A percentile compares a stretch with the other conserved stretches of the same genome.
phyloP scores from a whole-genome alignment of 2,888 invertebrate genomes.

The Seira sanloemensis region DNA sequence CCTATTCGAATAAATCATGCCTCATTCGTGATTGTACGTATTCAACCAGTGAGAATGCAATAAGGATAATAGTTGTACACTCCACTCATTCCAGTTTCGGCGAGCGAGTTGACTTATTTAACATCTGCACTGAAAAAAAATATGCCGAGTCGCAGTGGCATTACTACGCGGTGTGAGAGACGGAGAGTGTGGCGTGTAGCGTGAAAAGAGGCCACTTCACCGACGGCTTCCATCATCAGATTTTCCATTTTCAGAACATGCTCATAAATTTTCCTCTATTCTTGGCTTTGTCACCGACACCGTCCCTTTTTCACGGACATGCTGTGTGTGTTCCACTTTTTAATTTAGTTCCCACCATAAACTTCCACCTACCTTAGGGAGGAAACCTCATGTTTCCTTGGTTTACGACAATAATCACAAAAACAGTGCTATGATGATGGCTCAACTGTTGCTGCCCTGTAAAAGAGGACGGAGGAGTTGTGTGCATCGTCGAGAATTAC shows the following conservation, averaged over 20 bases:
- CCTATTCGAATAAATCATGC: conserved; percentile 36
- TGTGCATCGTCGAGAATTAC: neutral
- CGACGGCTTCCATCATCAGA: conserved; percentile 14
- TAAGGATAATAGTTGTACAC: too few species aligned
- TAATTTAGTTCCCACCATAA: neutral
- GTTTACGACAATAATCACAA: neutral
- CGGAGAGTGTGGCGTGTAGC: neutral
- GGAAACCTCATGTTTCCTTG: neutral
- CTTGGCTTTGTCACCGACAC: conserved; percentile 11
- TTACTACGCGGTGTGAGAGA: too few species aligned
- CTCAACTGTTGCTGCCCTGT: conserved; percentile 25
- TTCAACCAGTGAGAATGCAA: too few species aligned
- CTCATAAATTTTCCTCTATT: conserved; percentile 20
- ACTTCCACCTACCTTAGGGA: neutral
- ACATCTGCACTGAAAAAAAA: too few species aligned
- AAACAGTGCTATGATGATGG: neutral
- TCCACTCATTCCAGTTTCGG: too few species aligned
- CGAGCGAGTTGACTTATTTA: too few species aligned
- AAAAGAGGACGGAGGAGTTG: neutral
- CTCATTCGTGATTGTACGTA: too few species aligned
- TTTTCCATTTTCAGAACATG: conserved; percentile 13
- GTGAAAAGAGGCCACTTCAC: conserved; percentile 3
- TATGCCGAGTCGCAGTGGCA: too few species aligned
- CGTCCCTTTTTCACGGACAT: neutral
- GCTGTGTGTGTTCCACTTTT: conserved; percentile 2